A percentile compares a stretch with the other conserved stretches of the same genome.
Evolutionary conservation across 2,888 invertebrate species (phyloP).

Genomic region (Spodoptera littoralis): DNA sequence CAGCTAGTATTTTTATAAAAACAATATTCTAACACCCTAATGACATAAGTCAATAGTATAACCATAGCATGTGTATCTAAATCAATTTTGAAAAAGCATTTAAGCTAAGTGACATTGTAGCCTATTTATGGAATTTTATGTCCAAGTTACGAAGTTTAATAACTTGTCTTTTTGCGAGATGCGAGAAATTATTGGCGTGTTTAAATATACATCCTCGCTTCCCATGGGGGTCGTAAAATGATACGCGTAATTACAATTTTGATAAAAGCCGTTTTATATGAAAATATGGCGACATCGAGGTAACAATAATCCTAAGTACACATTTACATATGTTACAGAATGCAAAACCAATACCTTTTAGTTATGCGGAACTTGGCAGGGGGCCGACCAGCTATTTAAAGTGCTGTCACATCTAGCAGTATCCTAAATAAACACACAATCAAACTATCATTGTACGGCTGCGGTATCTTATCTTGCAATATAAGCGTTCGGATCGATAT

Average conservation of each 20-base stretch:
- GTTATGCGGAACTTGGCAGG: conserved; percentile 51
- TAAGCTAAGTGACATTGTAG: no score
- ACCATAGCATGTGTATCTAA: no score
- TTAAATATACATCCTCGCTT: conserved; percentile 16
- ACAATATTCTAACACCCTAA: no score
- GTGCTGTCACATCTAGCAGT: conserved; percentile 38
- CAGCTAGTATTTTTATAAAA: no score
- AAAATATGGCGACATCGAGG: background rate
- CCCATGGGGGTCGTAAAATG: conserved; percentile 8
- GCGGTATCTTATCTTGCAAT: conserved; percentile 52
- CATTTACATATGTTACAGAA: conserved; percentile 8
- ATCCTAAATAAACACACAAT: conserved; percentile 42
- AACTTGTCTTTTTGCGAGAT: conserved; percentile 1
- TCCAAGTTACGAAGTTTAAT: background rate
- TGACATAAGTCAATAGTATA: no score
- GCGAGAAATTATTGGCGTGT: background rate
- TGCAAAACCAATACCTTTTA: conserved; percentile 38
- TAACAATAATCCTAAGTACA: background rate
- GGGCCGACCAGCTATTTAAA: conserved; percentile 37
- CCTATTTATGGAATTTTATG: no score
- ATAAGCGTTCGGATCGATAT: conserved; percentile 51
- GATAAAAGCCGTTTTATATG: conserved; percentile 2
- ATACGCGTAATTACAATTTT: background rate
- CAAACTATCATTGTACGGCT: conserved; percentile 30
- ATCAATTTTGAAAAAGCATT: no score